Base-by-base conservation (phyloP, 2,797 vertebrate species). In the Spizella passerina region DNA sequence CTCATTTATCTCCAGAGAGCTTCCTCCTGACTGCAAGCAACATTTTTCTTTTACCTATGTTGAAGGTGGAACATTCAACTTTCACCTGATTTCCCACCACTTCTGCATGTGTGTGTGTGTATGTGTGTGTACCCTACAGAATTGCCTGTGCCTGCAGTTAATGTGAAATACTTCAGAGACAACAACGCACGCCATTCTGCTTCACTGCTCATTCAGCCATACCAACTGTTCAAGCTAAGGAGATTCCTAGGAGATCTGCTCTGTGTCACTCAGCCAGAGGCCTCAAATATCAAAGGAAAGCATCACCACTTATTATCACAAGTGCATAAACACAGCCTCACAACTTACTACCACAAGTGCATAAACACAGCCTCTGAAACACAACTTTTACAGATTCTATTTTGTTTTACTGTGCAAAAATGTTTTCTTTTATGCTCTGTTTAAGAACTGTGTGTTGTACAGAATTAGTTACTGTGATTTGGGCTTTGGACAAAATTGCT, bases 271-370 rank as follows among this genome's bases (percentile, higher is more conserved):
- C 60, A 78, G 57, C 80, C 0, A 56, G 82, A 91, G 53, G 57
- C 49, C 39, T 89, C 34, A 21, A 86, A 85, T 71, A 93, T 89
- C 87, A 90, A 95, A 95, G 89, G 53, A 68, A 91, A 78, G 34
- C 59, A 70, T 53, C 71, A 57, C n/a, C 50, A 39, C 11, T 89
- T 87, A 75, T 49, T 53, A 87, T 57, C 84, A 50, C 53, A 46
- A 80, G 44, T n/a, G 19, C 64, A 77, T 87, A 87, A 92, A 60
- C n/a, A 46, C 10, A 36, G 46, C 13, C 44, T 50, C 71, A 53
- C 36, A 50, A 39, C 10, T 90, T 85, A 73, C 50, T 50, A 86
- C 50, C 82, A 50, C 49, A 43, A 81, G 46, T n/a, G 20, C 72
- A 78, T 86, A 82, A 92, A 60, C n/a, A 43, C 9, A 38, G 46